These are phyloP conservation scores for Sinocyclocheilus anshuiensis DNA, from an alignment of 2,113 vertebrate genomes.

Conservation along the genomic window DNA sequence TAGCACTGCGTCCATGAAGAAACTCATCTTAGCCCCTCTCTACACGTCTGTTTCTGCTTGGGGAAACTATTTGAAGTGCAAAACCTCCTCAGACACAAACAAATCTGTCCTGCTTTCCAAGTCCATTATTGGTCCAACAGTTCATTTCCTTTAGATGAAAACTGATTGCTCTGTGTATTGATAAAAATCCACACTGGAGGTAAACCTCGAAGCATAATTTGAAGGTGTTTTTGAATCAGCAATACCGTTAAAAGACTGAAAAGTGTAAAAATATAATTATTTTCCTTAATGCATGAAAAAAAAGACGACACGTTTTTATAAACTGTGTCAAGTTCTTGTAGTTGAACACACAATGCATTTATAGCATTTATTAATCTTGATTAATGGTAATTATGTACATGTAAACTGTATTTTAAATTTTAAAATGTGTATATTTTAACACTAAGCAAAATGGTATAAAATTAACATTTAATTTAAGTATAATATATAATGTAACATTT, in stretches of 20 bases:
- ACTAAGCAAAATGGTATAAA: background rate
- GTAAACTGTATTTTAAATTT: background rate
- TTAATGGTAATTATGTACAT: background rate
- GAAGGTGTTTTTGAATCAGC: background rate
- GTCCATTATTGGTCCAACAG: background rate
- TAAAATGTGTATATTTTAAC: background rate
- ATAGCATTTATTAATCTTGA: background rate
- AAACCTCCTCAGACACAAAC: slow-evolving; percentile 35
- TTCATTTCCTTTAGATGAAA: slow-evolving; percentile 21
- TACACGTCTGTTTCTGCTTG: slow-evolving; percentile 43
- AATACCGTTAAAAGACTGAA: background rate
- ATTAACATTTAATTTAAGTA: background rate
- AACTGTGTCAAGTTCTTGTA: background rate
- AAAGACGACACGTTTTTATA: background rate
- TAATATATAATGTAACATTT: background rate
- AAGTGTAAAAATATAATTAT: background rate
- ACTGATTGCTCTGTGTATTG: slow-evolving; percentile 30
- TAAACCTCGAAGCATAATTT: slow-evolving; percentile 16
- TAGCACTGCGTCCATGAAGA: slow-evolving; percentile 45
- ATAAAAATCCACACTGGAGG: slow-evolving; percentile 20
- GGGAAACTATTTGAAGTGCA: slow-evolving; percentile 46
- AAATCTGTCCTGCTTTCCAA: slow-evolving; percentile 30
- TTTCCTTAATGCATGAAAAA: background rate
- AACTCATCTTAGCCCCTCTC: slow-evolving; percentile 23
- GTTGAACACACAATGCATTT: background rate